Evolutionary conservation across 2,888 invertebrate species (phyloP), one percentile per base, ranked within the genome.

Genomic region (Holacanthella duospinosa): DNA sequence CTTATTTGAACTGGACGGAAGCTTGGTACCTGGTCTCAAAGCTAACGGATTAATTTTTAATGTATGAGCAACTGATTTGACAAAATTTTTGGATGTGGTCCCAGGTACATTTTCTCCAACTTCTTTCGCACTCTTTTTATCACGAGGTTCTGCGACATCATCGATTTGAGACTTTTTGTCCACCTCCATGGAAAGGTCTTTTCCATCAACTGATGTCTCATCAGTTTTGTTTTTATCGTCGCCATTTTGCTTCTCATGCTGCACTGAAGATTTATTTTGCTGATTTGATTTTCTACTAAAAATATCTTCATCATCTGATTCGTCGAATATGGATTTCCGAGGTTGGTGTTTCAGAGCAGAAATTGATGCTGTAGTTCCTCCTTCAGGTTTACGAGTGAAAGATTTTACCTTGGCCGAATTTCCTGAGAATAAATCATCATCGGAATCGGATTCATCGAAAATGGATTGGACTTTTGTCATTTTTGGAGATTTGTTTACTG

Each of bases 41-140:
- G 70, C 64, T n/a, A 68, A 59, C 1, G 68, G 70, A 66, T 70
- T 70, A 12, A 70, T 64, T 43, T 70, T 70, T 43, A 70, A 56
- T 24, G 43, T 62, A 19, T 48, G 48, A 21, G 21, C 48, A 9
- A 48, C n/a, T 21, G 19, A 9, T n/a, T 44, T 29, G n/a, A 36
- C 24, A 26, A 27, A 53, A 53, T 28, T 53, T 19, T 27, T 29
- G 12, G 55, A 43, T 16, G 29, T 36, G 43, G 26, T n/a, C 9
- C 21, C 48, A 9, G 48, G 48, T n/a, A 48, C 48, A 16, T 61
- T 55, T 56, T 55, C 29, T 27, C 21, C 29, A 54, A 2, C n/a
- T 4, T 21, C 21, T 21, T 3, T 44, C 28, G 36, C 9, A 36
- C 6, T 36, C 36, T 6, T 36, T 36, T n/a, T n/a, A n/a, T n/a